Base-by-base conservation (phyloP, 1,140 invertebrate species). In the Euura lappo region DNA sequence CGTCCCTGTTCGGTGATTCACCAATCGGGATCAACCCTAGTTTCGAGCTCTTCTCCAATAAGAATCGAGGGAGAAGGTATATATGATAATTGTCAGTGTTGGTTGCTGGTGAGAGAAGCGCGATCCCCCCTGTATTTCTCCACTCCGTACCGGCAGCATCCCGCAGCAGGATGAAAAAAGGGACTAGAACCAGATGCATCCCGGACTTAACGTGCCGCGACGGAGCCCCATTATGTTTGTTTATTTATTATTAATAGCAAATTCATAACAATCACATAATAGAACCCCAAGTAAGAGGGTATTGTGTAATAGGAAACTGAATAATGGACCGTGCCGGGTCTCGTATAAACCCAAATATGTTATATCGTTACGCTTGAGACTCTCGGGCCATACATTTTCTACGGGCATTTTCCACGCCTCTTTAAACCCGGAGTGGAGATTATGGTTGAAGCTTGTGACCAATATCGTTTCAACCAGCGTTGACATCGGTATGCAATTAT, bases 181-280 rank as follows among this genome's bases (percentile, higher is more conserved):
- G 28, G 28, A 28, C 28, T 8, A 70, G 60, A 79, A 82, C 85
- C 85, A 87, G 85, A 87, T 87, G 85, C 81, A 79, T 79, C 77
- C 74, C 74, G 74, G 74, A 82, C 76, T 82, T 87, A 86, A 86
- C 79, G 85, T 82, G 81, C 81, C 85, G 83, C 77, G 81, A 87
- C 84, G 82, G 28, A 75, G 42, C 73, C 77, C 73, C 75, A 86
- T 88, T 88, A 84, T 87, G 80, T 83, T 85, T 87, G 83, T 85
- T 87, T 87, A 87, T 86, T 85, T 87, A 86, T 86, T 86, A 86
- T 86, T 86, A 87, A 87, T 88, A 87, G 83, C 81, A 84, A 87
- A 86, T 86, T 87, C 85, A 85, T 86, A 86, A 85, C 82, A 85
- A 86, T 86, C 82, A 82, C 79, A 86, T 83, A 86, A 86, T 84